Percentiles rank a stretch among this genome's conserved stretches.
Evolutionary conservation across 1,140 invertebrate genomes (phyloP).

Genomic region (Cepaea nemoralis): DNA sequence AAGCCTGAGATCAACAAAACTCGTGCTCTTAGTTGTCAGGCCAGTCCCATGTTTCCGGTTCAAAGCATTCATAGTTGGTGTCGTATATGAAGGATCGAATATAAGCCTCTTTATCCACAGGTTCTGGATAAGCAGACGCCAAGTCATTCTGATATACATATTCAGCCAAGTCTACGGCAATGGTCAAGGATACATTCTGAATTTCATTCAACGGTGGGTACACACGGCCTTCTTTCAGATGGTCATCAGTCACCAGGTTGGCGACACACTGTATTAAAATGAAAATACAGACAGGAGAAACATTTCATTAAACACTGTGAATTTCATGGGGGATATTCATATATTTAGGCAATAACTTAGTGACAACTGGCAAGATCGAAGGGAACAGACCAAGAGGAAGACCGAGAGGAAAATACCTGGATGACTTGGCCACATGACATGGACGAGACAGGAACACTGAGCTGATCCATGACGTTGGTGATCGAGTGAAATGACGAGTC

Average conservation of each 20-base stretch:
- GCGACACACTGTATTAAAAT: constrained; percentile 79
- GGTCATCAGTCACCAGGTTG: constrained; percentile 83
- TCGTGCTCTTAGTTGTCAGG: constrained; percentile 62
- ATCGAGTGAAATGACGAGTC: too few relatives aligned
- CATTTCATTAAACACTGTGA: too few relatives aligned
- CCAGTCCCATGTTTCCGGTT: constrained; percentile 74
- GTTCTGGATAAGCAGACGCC: constrained; percentile 75
- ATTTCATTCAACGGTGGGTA: constrained; percentile 94
- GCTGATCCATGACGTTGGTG: too few relatives aligned
- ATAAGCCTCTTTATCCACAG: constrained; percentile 73
- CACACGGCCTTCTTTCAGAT: constrained; percentile 87
- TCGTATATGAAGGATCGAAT: constrained; percentile 73
- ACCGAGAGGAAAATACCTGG: too few relatives aligned
- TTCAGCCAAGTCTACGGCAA: constrained; percentile 87
- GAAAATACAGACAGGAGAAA: background rate
- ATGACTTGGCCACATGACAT: too few relatives aligned
- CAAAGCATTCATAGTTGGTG: constrained; percentile 73
- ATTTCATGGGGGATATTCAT: too few relatives aligned
- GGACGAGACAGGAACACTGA: too few relatives aligned
- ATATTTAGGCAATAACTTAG: too few relatives aligned
- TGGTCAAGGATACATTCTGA: constrained; percentile 86
- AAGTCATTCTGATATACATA: constrained; percentile 83
- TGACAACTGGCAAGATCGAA: too few relatives aligned
- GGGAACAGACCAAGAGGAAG: too few relatives aligned
- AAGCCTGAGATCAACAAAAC: too few relatives aligned